Percentiles rank a stretch among this genome's conserved stretches.
These are phyloP conservation scores for Cordylochernes scorpioides DNA, from an alignment of 2,888 invertebrate genomes.

Conservation along the genomic window DNA sequence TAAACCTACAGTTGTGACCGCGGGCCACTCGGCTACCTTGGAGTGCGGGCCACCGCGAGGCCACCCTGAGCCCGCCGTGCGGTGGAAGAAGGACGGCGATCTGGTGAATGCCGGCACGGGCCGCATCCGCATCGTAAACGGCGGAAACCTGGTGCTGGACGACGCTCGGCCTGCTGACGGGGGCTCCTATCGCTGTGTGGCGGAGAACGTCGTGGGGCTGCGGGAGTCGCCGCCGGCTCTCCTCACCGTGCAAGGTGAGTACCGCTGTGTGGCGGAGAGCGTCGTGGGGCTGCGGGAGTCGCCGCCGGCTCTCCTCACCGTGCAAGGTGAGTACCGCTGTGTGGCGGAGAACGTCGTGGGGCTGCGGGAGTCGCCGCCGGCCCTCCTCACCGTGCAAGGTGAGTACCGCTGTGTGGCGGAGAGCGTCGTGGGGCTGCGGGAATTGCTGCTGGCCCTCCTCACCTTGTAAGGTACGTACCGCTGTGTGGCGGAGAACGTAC, in stretches of 20 bases:
- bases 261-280: background rate
- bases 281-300: no score
- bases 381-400: no score
- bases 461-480: no score
- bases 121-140: slow-evolving; percentile 48
- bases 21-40: slow-evolving; percentile 53
- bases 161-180: slow-evolving; percentile 68
- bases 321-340: no score
- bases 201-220: slow-evolving; percentile 64
- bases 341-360: no score
- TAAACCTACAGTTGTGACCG: slow-evolving; percentile 49
- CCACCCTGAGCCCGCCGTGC: slow-evolving; percentile 59
- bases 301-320: no score
- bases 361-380: no score
- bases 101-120: slow-evolving; percentile 19
- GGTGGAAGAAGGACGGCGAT: slow-evolving; percentile 66
- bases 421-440: no score
- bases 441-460: no score
- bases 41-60: slow-evolving; percentile 72
- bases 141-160: slow-evolving; percentile 64
- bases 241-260: slow-evolving; percentile 52
- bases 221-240: slow-evolving; percentile 53
- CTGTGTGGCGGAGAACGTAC: no score
- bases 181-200: slow-evolving; percentile 70
- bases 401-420: no score